Conservation (phyloP, 2,113 vertebrate genomes). For the Potamarius usumacintae region DNA sequence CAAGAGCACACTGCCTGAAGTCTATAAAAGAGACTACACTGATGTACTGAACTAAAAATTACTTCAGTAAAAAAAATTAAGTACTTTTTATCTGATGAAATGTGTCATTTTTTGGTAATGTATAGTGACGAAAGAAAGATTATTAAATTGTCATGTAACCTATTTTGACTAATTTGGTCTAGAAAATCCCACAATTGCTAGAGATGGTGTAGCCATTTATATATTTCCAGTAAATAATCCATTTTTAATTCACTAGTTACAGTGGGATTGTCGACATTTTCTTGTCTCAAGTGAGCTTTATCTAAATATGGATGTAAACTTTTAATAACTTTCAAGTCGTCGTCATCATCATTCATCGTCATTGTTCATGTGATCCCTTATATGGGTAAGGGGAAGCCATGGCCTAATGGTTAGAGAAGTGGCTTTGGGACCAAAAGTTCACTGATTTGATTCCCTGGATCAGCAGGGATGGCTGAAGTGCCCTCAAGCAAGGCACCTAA, state of each 20-base stretch:
- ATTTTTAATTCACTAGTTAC: neutral
- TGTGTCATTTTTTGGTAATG: neutral
- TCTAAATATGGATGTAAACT: neutral
- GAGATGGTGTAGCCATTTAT: neutral
- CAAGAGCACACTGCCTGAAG: slow-evolving; percentile 2
- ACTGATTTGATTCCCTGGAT: no score
- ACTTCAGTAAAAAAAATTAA: neutral
- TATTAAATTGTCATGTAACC: neutral
- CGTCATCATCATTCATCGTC: no score
- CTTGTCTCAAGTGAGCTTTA: neutral
- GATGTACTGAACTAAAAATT: neutral
- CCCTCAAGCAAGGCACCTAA: no score
- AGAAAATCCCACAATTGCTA: neutral
- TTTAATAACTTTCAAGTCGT: neutral
- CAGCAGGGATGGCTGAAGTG: no score
- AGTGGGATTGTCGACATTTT: neutral
- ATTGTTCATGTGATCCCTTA: no score
- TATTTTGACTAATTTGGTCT: neutral
- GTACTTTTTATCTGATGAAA: neutral
- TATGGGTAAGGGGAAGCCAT: no score
- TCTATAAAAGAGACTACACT: neutral
- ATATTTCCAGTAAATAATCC: neutral
- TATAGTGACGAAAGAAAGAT: neutral
- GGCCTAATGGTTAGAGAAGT: no score
- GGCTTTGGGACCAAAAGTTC: no score